Evolutionary conservation across 92 coral and sea anemone genomes (phyloP).

Genomic region (Meandrina meandrites): DNA sequence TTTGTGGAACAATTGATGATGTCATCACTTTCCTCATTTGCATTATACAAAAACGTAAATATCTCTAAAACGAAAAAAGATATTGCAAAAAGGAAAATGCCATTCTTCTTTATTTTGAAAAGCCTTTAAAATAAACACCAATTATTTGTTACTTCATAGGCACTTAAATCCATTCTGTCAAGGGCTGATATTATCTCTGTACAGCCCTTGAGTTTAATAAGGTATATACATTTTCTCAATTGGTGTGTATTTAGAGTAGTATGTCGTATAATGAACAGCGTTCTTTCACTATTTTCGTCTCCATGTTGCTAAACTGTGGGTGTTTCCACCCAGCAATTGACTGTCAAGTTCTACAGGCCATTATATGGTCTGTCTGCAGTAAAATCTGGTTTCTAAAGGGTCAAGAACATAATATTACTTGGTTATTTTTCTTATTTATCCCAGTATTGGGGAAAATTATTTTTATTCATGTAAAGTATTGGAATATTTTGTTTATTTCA

Average conservation of each 20-base stretch:
- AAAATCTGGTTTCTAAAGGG: background rate
- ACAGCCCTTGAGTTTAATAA: background rate
- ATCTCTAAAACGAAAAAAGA: too few species aligned
- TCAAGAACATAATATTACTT: background rate
- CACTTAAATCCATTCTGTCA: background rate
- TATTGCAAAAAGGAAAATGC: too few species aligned
- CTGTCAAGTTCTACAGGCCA: too few species aligned
- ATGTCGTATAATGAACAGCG: background rate
- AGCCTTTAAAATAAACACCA: too few species aligned
- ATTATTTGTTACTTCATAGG: too few species aligned
- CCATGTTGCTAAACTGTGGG: background rate
- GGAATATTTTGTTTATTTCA: background rate
- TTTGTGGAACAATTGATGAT: too few species aligned
- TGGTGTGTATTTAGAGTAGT: background rate
- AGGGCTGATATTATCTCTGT: background rate
- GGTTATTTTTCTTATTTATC: background rate
- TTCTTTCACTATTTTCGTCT: background rate
- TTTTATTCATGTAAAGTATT: slow-evolving; percentile 11
- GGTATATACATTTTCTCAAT: background rate
- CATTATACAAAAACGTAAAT: too few species aligned
- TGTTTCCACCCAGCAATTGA: background rate
- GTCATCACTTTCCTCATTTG: too few species aligned
- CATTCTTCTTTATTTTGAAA: too few species aligned
- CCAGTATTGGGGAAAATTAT: background rate
- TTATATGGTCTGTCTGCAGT: background rate